Evolutionary conservation across 2,888 invertebrate genomes (phyloP), one percentile per base, ranked within the genome.

Genomic region (Synergus itoensis): DNA sequence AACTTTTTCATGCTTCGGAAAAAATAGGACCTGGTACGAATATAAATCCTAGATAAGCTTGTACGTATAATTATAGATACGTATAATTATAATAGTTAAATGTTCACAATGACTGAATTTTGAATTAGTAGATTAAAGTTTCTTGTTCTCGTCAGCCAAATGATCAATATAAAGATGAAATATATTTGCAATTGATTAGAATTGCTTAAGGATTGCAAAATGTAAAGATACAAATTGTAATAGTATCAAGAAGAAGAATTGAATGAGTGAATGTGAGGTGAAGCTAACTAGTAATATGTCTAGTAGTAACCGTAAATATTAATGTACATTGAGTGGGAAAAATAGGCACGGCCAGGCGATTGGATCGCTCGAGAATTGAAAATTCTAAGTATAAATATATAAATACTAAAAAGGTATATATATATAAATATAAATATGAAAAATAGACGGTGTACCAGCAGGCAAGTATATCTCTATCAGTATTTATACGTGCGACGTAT

Each of bases 381-480:
- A 85, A 87, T 88, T 89, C 85, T 86, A 86, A 84, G 83, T 87
- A 87, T 87, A 88, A 85, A 86, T 85, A 87, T 89, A 89, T 87
- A 86, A 87, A 86, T 86, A 85, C 76, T 77, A 64, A 76, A 75
- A 82, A 81, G 78, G 82, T 76, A 80, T 82, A 81, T 77, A 80
- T 21, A 60, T 48, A 43, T 40, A 57, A 43, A 65, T 65, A 65
- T 67, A 67, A 45, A 67, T 67, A 69, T 36, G 45, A 11, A 48
- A 62, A 77, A 60, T 83, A 80, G 77, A 77, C 65, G 80, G 82
- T 83, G 82, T 84, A 84, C 81, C 81, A 79, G 80, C 83, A 86
- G 83, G 85, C 85, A 87, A 87, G 84, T 87, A 87, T 88, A 89
- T 90, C 86, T 88, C 81, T 77, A 90, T 89, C 90, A 90, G 89